These are phyloP conservation scores for Argyresthia goedartella DNA, from an alignment of 2,888 invertebrate genomes.

Conservation along the genomic window DNA sequence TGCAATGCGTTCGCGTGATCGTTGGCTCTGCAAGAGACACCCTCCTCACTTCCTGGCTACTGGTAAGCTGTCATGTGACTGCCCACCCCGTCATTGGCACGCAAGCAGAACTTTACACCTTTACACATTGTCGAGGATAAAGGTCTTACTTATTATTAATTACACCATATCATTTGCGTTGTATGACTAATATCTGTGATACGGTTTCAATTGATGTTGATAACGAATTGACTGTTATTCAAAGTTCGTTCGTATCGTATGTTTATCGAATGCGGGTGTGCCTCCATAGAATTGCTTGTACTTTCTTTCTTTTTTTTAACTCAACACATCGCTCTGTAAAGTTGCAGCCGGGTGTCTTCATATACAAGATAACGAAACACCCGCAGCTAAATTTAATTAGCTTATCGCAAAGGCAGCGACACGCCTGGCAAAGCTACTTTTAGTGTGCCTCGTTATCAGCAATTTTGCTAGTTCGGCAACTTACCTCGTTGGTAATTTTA, in stretches of 20 bases:
- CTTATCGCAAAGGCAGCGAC: slow-evolving; percentile 14
- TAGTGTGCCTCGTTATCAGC: slow-evolving; percentile 7
- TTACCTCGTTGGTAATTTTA: neutral
- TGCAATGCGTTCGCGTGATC: slow-evolving; percentile 1
- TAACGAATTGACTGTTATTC: no score
- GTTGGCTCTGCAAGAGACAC: neutral
- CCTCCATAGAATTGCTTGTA: no score
- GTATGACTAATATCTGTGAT: no score
- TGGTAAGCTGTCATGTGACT: slow-evolving; percentile 29
- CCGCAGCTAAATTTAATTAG: slow-evolving; percentile 12
- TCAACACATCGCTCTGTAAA: neutral
- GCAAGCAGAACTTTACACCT: slow-evolving; percentile 34
- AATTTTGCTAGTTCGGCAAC: slow-evolving; percentile 3
- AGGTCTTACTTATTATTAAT: no score
- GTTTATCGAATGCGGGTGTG: no score
- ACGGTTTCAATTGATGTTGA: no score
- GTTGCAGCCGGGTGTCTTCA: slow-evolving; percentile 5
- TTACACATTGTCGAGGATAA: slow-evolving; percentile 9
- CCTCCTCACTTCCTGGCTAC: slow-evolving; percentile 2
- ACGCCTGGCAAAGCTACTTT: slow-evolving; percentile 5
- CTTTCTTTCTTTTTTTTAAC: neutral
- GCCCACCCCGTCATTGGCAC: slow-evolving; percentile 31
- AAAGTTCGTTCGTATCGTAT: no score
- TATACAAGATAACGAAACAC: slow-evolving; percentile 6
- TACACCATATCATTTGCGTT: no score